Base-by-base conservation (phyloP, 2,113 vertebrate genomes). In the Vulpes ferrilata region DNA sequence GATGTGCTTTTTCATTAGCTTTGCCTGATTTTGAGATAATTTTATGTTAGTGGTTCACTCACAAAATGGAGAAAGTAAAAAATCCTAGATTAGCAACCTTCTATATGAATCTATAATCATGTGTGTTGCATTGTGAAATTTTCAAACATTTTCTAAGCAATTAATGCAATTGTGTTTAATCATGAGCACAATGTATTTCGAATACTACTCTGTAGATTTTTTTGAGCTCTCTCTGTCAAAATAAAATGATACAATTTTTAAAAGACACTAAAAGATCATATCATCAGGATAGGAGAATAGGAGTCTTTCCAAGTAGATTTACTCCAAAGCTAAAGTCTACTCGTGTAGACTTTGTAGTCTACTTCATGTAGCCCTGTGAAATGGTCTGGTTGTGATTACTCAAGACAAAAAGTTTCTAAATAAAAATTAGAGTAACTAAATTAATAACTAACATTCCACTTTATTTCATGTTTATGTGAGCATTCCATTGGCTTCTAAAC, bases 21-120 rank as follows among this genome's bases (percentile, higher is more conserved):
- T 60, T 88, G 12, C 55, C 27, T 88, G 43, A 82, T 93, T 91
- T 80, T 93, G 25, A 96, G 19, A 95, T 67, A 94, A 95, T 76
- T 95, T 82, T 89, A 30, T 71, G 38, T 59, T 51, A 62, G 5
- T 35, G 9, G 9, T 32, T 22, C 20, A 38, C 11, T 92, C 19
- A 83, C 11, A 94, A 95, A 93, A 86, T 86, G 20, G 30, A 90
- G 67, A 93, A 76, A 16, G 22, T 48, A 69, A 60, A 53, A 71
- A 25, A 87, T 23, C 5, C 30, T 69, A 95, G 51, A 83, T 62
- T 84, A 67, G 20, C 65, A 43, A 84, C 22, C 25, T 16, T 69
- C 48, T 60, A 2, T 65, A 53, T 92, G 12, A 90, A 8, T 78
- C 43, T 94, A 67, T 43, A 94, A 91, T 81, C 80, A 57, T n/a